These are phyloP conservation scores for Saccostrea cuccullata DNA, from an alignment of 1,140 invertebrate species.

Conservation along the genomic window DNA sequence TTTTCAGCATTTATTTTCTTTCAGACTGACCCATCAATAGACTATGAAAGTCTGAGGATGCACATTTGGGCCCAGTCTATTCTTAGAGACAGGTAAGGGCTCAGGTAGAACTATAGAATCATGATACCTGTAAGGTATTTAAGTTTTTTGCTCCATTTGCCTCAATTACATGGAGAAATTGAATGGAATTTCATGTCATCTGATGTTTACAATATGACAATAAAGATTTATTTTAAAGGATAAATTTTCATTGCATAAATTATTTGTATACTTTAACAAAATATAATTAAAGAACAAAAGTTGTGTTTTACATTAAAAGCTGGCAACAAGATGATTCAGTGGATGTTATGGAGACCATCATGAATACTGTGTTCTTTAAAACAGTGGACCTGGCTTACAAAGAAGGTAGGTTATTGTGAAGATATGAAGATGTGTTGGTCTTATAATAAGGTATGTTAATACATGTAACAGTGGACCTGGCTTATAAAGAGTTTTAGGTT, in stretches of 20 bases:
- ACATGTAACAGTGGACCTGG: neutral
- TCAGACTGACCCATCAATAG: constrained; percentile 70
- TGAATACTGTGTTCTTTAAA: constrained; percentile 87
- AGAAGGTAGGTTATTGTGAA: constrained; percentile 83
- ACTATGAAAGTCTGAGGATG: constrained; percentile 81
- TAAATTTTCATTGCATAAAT: too few relatives aligned
- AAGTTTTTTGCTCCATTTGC: too few relatives aligned
- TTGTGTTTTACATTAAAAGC: constrained; percentile 46
- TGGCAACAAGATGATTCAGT: constrained; percentile 80
- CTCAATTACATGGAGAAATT: too few relatives aligned
- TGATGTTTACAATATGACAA: too few relatives aligned
- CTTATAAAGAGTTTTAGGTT: neutral
- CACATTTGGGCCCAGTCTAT: constrained; percentile 89
- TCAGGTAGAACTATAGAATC: too few relatives aligned
- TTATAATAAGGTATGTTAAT: neutral
- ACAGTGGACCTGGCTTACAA: constrained; percentile 85
- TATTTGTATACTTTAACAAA: too few relatives aligned
- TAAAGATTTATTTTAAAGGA: too few relatives aligned
- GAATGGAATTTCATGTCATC: too few relatives aligned
- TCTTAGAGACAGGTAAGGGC: constrained; percentile 84
- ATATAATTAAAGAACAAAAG: too few relatives aligned
- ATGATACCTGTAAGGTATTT: too few relatives aligned
- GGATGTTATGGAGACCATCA: constrained; percentile 82
- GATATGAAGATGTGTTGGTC: neutral
- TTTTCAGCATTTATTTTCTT: constrained; percentile 1